Conservation (phyloP, 1,140 invertebrate genomes). For the Drosophila pseudoananassae region DNA sequence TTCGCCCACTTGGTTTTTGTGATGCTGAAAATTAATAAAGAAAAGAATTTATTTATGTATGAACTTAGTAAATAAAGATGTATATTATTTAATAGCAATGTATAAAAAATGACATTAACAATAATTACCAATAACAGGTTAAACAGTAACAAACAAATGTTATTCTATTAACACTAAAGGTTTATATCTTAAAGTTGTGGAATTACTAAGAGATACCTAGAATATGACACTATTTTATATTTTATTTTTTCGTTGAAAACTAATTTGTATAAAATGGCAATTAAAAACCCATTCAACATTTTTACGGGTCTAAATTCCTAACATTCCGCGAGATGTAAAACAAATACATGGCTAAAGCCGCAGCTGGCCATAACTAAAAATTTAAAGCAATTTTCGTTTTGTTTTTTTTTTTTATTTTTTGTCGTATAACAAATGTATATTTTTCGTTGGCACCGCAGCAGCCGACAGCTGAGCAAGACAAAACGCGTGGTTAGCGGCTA, state of each 20-base stretch:
- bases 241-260: constrained; percentile 15
- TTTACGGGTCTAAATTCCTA: constrained; percentile 50
- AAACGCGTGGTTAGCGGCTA: constrained; percentile 55
- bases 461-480: constrained; percentile 46
- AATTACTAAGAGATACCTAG: background rate
- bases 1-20: constrained; percentile 89
- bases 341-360: constrained; percentile 22
- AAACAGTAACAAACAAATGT: background rate
- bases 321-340: constrained; percentile 37
- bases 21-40: constrained; percentile 84
- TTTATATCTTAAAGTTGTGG: background rate
- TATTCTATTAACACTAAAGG: background rate
- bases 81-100: too few species aligned
- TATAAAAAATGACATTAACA: too few species aligned
- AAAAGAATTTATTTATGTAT: background rate
- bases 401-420: constrained; percentile 8
- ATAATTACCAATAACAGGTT: background rate
- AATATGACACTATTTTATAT: constrained; percentile 3
- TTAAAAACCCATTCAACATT: constrained; percentile 54
- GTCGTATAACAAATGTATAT: constrained; percentile 45
- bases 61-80: too few species aligned
- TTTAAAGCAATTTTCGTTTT: constrained; percentile 54
- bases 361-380: constrained; percentile 53
- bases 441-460: constrained; percentile 18
- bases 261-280: constrained; percentile 36